These are phyloP conservation scores for Sycophila sp. DNA, from an alignment of 1,140 invertebrate genomes.

Conservation along the genomic window DNA sequence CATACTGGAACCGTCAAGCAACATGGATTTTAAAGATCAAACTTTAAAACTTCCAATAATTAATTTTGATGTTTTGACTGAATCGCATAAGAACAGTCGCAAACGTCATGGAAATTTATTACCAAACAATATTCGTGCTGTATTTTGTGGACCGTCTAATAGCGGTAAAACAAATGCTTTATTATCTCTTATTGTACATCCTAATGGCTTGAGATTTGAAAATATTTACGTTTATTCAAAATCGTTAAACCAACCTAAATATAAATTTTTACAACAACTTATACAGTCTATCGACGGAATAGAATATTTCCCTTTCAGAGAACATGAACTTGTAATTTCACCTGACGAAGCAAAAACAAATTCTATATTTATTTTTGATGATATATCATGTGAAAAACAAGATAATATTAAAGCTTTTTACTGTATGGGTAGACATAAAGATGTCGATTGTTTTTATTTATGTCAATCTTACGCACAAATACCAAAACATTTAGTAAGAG, in stretches of 20 bases:
- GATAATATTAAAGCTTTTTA: slow-evolving; percentile 53
- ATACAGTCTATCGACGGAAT: background rate
- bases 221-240: slow-evolving; percentile 3
- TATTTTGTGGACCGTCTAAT: too few species aligned
- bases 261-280: slow-evolving; percentile 16
- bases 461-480: slow-evolving; percentile 58
- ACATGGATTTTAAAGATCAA: too few species aligned
- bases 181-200: slow-evolving; percentile 28
- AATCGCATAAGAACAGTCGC: too few species aligned
- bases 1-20: too few species aligned
- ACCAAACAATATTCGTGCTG: too few species aligned
- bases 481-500: slow-evolving; percentile 57
- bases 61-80: too few species aligned
- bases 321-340: background rate
- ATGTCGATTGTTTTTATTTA: slow-evolving; percentile 58
- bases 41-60: too few species aligned
- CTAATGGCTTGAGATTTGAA: background rate
- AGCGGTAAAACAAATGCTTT: too few species aligned
- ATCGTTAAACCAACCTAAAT: background rate
- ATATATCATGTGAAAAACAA: slow-evolving; percentile 50
- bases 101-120: too few species aligned
- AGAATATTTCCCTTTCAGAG: background rate
- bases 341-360: background rate
- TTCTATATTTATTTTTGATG: slow-evolving; percentile 19
- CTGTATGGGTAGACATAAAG: slow-evolving; percentile 52